Percentiles rank a stretch among this genome's conserved stretches.
Evolutionary conservation across 2,113 vertebrate genomes (phyloP).

Genomic region (Helogale parvula): DNA sequence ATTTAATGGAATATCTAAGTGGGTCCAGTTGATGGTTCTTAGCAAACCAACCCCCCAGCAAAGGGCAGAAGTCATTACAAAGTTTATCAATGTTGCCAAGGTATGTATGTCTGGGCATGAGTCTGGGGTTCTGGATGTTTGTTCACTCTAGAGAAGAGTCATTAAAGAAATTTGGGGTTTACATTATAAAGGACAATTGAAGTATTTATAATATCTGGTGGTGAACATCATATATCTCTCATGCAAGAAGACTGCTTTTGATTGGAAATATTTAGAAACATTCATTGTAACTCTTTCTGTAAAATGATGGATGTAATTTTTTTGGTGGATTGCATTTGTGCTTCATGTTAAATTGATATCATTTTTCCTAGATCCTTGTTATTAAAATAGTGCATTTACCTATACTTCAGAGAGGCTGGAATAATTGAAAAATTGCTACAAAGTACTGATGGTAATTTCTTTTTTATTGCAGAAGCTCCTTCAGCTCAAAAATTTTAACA

Average conservation of each 20-base stretch:
- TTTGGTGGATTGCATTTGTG: conserved; percentile 16
- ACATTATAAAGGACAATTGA: neutral
- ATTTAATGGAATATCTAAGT: conserved; percentile 98
- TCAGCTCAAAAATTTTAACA: conserved; percentile 98
- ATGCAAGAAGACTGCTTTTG: neutral
- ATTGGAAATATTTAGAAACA: neutral
- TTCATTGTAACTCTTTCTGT: neutral
- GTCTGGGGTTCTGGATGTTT: neutral
- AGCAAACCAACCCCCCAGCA: conserved; percentile 97
- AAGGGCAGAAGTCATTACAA: conserved; percentile 96
- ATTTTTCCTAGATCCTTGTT: neutral
- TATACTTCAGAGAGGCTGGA: neutral
- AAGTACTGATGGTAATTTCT: conserved; percentile 37
- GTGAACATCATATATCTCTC: neutral
- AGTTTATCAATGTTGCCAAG: conserved; percentile 98
- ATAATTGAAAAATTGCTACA: neutral
- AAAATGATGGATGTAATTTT: conserved; percentile 19
- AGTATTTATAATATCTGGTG: neutral
- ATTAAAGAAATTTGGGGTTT: neutral
- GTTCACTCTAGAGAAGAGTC: neutral
- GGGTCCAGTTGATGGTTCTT: conserved; percentile 99
- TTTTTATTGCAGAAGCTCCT: conserved; percentile 92
- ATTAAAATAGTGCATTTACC: neutral
- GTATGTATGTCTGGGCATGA: conserved; percentile 86
- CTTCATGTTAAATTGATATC: neutral